Conservation (phyloP, 2,888 invertebrate species). For the Andrena marginata region DNA sequence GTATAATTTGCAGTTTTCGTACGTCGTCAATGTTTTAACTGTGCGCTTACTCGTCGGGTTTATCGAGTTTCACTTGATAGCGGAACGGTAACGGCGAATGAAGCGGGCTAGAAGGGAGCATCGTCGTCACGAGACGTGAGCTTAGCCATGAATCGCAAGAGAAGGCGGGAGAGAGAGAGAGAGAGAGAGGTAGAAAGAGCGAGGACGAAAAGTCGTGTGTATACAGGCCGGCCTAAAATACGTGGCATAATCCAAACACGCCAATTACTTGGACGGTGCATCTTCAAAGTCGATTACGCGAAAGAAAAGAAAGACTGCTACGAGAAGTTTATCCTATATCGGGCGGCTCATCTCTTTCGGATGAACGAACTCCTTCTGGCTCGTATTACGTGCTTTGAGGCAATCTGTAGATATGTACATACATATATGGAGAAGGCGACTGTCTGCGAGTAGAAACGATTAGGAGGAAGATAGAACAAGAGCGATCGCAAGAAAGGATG, state of each 20-base stretch:
- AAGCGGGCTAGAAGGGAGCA: constrained; percentile 31
- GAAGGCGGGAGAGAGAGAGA: constrained; percentile 12
- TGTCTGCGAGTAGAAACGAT: not conserved
- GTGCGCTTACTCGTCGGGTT: not conserved
- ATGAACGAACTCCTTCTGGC: not conserved
- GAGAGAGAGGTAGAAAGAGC: constrained; percentile 6
- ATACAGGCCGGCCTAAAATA: too few species aligned
- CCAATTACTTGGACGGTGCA: too few species aligned
- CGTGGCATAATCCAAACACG: too few species aligned
- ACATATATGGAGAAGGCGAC: not conserved
- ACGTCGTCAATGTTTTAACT: not conserved
- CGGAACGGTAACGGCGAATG: constrained; percentile 17
- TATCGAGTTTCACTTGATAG: constrained; percentile 16
- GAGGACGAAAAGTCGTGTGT: constrained; percentile 9
- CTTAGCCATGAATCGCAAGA: constrained; percentile 36
- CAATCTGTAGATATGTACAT: not conserved
- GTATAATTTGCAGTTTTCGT: not conserved
- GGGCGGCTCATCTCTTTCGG: not conserved
- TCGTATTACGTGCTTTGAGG: not conserved
- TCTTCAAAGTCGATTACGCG: too few species aligned
- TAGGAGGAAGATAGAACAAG: not conserved
- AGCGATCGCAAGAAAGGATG: not conserved
- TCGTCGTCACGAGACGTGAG: constrained; percentile 33
- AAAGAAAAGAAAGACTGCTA: too few species aligned
- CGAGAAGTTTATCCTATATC: not conserved